phyloP scores from a whole-genome alignment of 2,113 vertebrate species.

The Datnioides undecimradiatus region DNA sequence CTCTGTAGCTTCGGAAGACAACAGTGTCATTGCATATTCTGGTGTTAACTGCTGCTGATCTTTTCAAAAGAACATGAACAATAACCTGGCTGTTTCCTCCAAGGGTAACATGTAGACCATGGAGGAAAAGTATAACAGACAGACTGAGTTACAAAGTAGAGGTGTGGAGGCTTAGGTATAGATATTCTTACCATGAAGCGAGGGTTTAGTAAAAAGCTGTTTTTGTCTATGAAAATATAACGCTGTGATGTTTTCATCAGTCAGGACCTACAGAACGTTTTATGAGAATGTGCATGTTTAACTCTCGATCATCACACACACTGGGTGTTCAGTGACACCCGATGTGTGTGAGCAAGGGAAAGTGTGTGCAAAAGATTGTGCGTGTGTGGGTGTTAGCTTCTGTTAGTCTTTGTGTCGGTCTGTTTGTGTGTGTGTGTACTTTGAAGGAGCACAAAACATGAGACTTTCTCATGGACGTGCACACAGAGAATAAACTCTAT shows the following conservation, averaged over 20 bases:
- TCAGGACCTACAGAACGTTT: conserved; percentile 1
- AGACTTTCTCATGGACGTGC: background rate
- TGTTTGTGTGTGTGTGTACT: background rate
- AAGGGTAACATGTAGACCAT: no score
- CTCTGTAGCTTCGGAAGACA: background rate
- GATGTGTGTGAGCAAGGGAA: conserved; percentile 14
- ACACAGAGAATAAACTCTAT: background rate
- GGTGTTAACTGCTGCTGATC: no score
- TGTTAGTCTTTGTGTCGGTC: conserved; percentile 4
- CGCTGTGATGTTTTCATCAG: conserved; percentile 11
- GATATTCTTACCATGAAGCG: background rate
- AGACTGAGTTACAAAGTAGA: background rate
- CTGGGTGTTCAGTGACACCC: conserved; percentile 9
- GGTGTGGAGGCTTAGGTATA: background rate
- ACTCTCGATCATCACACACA: conserved; percentile 25
- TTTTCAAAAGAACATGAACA: no score
- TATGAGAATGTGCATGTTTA: background rate
- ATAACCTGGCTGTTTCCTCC: no score
- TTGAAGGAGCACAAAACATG: background rate
- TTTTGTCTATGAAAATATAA: background rate
- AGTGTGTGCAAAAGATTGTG: conserved; percentile 12
- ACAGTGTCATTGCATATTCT: no score
- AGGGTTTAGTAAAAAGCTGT: background rate
- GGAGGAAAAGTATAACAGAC: background rate
- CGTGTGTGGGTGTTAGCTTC: conserved; percentile 45